A percentile compares a stretch with the other conserved stretches of the same genome.
These are phyloP conservation scores for Pseudocheirus occidentalis DNA, from an alignment of 2,797 vertebrate species.

Conservation along the genomic window DNA sequence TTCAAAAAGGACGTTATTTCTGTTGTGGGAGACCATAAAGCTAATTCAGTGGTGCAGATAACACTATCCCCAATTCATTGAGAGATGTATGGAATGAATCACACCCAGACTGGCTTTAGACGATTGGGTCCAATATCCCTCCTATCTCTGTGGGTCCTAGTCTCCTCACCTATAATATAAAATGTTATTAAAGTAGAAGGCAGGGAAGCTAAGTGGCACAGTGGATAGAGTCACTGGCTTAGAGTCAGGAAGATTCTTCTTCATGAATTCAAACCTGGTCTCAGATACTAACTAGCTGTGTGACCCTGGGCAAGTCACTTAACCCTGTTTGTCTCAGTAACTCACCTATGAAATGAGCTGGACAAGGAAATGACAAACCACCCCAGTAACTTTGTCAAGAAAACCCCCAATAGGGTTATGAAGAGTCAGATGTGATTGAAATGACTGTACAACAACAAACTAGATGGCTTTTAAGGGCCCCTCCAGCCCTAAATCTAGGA, in stretches of 20 bases:
- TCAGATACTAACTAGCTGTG: not conserved
- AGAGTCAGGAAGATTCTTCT: not conserved
- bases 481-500: not conserved
- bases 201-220: not conserved
- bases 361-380: not conserved
- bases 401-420: not conserved
- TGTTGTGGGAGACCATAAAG: not conserved
- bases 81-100: not conserved
- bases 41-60: not conserved
- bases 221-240: not conserved
- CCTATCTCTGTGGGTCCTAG: not conserved
- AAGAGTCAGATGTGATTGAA: not conserved
- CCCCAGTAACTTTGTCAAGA: not conserved
- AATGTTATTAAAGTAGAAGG: not conserved
- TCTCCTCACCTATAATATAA: not conserved
- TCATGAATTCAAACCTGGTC: not conserved
- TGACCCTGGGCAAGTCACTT: not conserved
- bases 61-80: not conserved
- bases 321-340: not conserved
- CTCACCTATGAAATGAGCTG: not conserved
- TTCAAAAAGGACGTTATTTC: not conserved
- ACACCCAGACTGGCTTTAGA: not conserved
- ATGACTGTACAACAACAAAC: not conserved
- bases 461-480: not conserved
- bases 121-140: not conserved